phyloP scores from a whole-genome alignment of 2,888 invertebrate genomes.

The Nephrotoma guestfalica region DNA sequence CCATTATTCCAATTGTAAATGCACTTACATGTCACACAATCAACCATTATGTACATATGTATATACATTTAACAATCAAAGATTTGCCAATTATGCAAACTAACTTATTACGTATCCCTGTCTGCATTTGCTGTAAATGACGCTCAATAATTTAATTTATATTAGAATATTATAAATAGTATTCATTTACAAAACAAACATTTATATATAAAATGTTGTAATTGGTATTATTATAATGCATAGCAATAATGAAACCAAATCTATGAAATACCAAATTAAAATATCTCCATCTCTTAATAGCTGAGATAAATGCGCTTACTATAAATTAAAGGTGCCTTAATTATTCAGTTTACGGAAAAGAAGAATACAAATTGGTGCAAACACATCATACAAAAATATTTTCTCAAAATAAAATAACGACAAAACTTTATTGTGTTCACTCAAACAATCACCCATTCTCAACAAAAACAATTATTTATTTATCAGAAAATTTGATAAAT shows the following conservation, averaged over 20 bases:
- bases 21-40: too few relatives aligned
- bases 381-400: background rate
- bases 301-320: background rate
- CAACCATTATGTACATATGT: background rate
- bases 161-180: background rate
- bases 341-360: background rate
- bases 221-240: background rate
- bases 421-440: background rate
- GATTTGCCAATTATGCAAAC: background rate
- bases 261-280: background rate
- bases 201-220: background rate
- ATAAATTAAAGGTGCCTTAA: background rate
- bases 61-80: background rate
- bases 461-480: background rate
- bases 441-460: background rate
- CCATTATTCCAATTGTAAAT: too few relatives aligned
- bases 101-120: background rate
- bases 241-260: background rate
- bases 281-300: background rate
- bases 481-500: background rate
- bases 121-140: background rate
- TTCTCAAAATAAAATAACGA: background rate
- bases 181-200: background rate
- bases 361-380: background rate
- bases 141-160: background rate